A percentile compares a stretch with the other conserved stretches of the same genome.
phyloP scores from a whole-genome alignment of 2,888 invertebrate species.

The Anthophora plumipes region DNA sequence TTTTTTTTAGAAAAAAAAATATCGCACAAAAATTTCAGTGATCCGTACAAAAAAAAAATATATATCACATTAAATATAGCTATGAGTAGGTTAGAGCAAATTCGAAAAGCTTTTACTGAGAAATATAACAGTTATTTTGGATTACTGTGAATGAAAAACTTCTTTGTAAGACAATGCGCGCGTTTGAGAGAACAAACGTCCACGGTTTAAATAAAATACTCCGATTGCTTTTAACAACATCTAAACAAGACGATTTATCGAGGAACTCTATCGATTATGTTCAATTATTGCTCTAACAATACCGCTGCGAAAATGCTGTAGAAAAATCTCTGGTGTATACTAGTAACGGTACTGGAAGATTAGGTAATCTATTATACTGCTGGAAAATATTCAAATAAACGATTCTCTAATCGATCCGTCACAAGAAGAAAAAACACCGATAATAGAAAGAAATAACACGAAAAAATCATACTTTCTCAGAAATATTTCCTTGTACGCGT shows the following conservation, averaged over 20 bases:
- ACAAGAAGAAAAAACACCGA: neutral
- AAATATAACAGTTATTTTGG: neutral
- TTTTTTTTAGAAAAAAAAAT: too few species aligned
- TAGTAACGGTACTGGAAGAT: neutral
- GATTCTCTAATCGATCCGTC: neutral
- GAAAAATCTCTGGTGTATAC: neutral
- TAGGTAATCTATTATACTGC: neutral
- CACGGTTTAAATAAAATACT: neutral
- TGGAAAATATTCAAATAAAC: neutral
- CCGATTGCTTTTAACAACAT: neutral
- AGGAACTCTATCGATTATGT: conserved; percentile 4
- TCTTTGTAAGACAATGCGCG: neutral
- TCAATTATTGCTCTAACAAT: conserved; percentile 4
- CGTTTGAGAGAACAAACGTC: neutral
- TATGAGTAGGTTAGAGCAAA: too few species aligned
- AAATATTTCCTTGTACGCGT: neutral
- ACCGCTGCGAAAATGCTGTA: neutral
- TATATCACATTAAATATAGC: too few species aligned
- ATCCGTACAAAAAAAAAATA: too few species aligned
- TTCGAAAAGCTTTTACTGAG: too few species aligned
- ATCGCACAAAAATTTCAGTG: too few species aligned
- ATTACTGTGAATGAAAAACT: too few species aligned
- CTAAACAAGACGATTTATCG: conserved; percentile 9
- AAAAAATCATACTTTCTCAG: neutral
- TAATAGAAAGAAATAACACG: neutral